Base-by-base conservation (phyloP, 2,888 invertebrate species). In the Pachydiplax longipennis region DNA sequence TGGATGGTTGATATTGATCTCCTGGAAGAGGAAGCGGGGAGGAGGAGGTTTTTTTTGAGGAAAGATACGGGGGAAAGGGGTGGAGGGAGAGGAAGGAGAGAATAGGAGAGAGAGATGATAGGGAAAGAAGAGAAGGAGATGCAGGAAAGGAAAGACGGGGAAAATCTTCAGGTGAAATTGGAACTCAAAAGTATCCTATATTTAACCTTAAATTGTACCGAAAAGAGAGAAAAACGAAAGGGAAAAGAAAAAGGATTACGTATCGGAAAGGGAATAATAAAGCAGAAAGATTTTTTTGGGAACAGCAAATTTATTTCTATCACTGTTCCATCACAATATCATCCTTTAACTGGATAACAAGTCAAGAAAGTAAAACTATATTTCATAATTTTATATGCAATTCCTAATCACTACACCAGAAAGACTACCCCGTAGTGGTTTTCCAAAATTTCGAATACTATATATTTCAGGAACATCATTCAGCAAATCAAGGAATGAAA, bases 1-100 rank as follows among this genome's bases (percentile, higher is more conserved):
- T 87, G 87, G 87, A 61, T 87, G 87, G 87, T 61, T 87, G 87
- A 87, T 87, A 87, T 87, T 87, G 87, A 87, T 87, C 87, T 87
- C 83, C 58, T 61, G 25, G 35, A 53, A 31, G 53, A 87, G 87
- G 61, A 31, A 83, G 83, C 61, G 58, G 44, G 58, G 35, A 12
- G 31, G 83, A 83, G 83, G 18, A 13, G 44, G 15, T 37, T 35
- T 37, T 35, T 31, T 58, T 35, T 12, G 61, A 65, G 65, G 61
- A 61, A 61, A 37, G 83, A 58, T 25, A 48, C n/a, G 22, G 81
- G 81, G n/a, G 1, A 37, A 22, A 13, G n/a, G 81, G 37, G 2
- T 40, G 37, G 37, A 40, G 35, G 83, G 53, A 53, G 82, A 44
- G 48, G 44, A 25, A 2, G 82, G n/a, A 48, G 25, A 25, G 82